Evolutionary conservation across 2,888 invertebrate species (phyloP), one percentile per base, ranked within the genome.

Genomic region (Eupithecia tripunctaria): DNA sequence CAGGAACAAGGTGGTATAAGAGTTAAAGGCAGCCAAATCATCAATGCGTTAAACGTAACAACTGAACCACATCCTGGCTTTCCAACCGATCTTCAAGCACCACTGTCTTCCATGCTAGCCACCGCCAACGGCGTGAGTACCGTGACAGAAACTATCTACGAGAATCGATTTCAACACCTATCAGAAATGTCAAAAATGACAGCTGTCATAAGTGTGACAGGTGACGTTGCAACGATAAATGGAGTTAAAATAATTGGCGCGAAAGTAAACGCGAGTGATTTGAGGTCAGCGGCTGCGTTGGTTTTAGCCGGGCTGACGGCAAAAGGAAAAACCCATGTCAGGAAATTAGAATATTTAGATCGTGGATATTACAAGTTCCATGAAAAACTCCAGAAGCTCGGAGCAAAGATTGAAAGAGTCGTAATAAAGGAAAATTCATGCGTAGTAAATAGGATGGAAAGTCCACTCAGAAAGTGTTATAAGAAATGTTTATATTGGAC

Each of bases 1-100:
- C 67, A 75, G 70, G 75, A 76, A 59, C 36, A 5, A 12, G 63
- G 67, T 0, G 76, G 78, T 0, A n/a, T 78, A 5, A 62, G 78
- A 25, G 70, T 78, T 1, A 75, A 68, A 0, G 76, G 76, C 10
- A 36, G 69, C 0, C 70, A 76, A 32, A n/a, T 25, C 8, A 70
- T 76, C 12, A 75, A 73, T 21, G 47, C 75, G n/a, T 56, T 63
- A 5, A 47, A 72, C n/a, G n/a, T 78, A 0, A 62, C 63, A 43
- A 74, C 75, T 0, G 38, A 47, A 21, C 76, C 78, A 2, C 71
- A 71, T 5, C 78, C 76, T 14, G 75, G 74, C 4, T 78, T 75
- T 21, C 76, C 76, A 10, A 78, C 76, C 2, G 78, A 78, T 27
- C 15, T 78, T 27, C 78, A 78, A 67, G 71, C 76, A 0, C 78